Conservation (phyloP, 2,113 vertebrate species). For the Garra rufa region DNA sequence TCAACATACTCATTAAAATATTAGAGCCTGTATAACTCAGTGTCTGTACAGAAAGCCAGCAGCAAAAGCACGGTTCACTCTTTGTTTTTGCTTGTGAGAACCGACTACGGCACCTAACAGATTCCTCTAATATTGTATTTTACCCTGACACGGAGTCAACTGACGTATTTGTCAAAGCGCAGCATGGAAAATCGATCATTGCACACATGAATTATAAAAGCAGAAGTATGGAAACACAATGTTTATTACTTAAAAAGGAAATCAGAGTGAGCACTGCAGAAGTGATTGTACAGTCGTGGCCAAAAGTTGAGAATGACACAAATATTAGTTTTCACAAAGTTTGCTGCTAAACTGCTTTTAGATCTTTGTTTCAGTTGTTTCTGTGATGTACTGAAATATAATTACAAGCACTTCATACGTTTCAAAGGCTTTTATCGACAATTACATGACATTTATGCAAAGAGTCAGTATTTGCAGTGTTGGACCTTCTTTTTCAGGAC, state of each 20-base stretch:
- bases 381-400: too few relatives aligned
- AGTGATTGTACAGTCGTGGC: too few relatives aligned
- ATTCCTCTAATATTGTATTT: constrained; percentile 9
- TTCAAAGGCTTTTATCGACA: too few relatives aligned
- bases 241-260: constrained; percentile 1
- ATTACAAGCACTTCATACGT: too few relatives aligned
- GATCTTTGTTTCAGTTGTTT: too few relatives aligned
- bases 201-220: neutral
- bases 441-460: too few relatives aligned
- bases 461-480: too few relatives aligned
- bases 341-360: too few relatives aligned
- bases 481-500: too few relatives aligned
- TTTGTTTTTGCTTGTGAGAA: neutral
- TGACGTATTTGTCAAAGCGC: neutral
- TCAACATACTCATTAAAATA: constrained; percentile 31
- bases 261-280: neutral
- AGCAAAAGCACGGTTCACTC: neutral
- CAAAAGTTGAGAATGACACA: too few relatives aligned
- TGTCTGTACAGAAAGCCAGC: constrained; percentile 11
- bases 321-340: too few relatives aligned
- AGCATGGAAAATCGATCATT: neutral
- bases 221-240: neutral
- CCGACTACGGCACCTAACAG: neutral
- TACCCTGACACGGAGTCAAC: neutral
- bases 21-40: constrained; percentile 24